These are phyloP conservation scores for Chiloscyllium plagiosum DNA, from an alignment of 2,113 vertebrate genomes.

Conservation along the genomic window DNA sequence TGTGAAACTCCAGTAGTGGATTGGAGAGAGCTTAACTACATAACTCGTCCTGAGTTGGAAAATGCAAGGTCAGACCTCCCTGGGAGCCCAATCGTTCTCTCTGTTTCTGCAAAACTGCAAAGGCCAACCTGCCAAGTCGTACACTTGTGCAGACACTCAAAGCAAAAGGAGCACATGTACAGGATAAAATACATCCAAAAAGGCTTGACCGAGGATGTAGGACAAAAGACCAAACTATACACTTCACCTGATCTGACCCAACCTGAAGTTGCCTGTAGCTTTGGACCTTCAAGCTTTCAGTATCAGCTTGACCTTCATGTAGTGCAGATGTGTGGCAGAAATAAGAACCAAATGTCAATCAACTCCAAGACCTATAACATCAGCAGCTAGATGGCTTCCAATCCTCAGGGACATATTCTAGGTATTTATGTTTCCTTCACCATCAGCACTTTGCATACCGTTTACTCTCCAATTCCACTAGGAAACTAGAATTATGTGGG, in stretches of 20 bases:
- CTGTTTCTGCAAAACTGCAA: no score
- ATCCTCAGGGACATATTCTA: background rate
- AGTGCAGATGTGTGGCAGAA: background rate
- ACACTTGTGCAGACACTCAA: no score
- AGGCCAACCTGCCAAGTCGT: no score
- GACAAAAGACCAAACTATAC: no score
- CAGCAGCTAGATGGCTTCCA: background rate
- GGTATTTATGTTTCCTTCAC: background rate
- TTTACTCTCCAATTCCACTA: background rate
- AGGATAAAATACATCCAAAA: background rate
- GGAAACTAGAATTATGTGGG: background rate
- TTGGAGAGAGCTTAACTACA: no score
- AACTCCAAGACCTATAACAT: no score
- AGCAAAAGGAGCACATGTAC: no score
- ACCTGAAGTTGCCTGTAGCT: background rate
- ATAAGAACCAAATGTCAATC: background rate
- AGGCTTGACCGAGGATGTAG: no score
- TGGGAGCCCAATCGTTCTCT: no score
- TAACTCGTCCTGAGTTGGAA: no score
- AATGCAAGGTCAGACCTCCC: no score
- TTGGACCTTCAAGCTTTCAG: background rate
- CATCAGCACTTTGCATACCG: background rate
- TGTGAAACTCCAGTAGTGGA: no score
- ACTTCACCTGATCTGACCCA: background rate
- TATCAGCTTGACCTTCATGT: background rate